A percentile compares a stretch with the other conserved stretches of the same genome.
Evolutionary conservation across 2,113 vertebrate species (phyloP).

Genomic region (Alaudala cheleensis): DNA sequence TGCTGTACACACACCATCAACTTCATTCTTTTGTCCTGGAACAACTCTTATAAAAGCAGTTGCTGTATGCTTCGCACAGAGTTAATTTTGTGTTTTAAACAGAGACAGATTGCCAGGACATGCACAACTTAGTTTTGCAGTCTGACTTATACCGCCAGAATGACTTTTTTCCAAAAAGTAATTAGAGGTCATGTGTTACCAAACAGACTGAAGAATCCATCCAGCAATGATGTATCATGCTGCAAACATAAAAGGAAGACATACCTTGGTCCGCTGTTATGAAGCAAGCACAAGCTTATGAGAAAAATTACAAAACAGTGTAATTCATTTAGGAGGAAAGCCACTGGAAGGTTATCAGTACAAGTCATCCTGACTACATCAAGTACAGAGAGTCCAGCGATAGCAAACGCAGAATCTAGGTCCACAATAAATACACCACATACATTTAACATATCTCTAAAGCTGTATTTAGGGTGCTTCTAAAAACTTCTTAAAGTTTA

Average conservation of each 20-base stretch:
- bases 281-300: background rate
- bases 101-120: conserved; percentile 1
- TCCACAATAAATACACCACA: background rate
- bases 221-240: background rate
- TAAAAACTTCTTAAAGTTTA: background rate
- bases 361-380: background rate
- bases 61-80: background rate
- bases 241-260: background rate
- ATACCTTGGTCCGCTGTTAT: background rate
- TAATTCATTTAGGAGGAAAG: background rate
- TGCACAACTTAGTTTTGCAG: conserved; percentile 1
- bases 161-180: background rate
- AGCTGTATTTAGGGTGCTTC: background rate
- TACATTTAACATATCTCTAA: background rate
- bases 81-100: background rate
- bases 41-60: background rate
- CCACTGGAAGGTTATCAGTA: background rate
- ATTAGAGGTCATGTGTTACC: conserved; percentile 7
- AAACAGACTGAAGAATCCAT: background rate
- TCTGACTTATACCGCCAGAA: background rate
- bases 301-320: background rate
- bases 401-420: background rate
- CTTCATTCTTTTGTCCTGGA: background rate
- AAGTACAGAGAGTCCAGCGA: background rate
- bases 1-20: background rate